Base-by-base conservation (phyloP, 2,888 invertebrate species). In the Schizaphis graminum region DNA sequence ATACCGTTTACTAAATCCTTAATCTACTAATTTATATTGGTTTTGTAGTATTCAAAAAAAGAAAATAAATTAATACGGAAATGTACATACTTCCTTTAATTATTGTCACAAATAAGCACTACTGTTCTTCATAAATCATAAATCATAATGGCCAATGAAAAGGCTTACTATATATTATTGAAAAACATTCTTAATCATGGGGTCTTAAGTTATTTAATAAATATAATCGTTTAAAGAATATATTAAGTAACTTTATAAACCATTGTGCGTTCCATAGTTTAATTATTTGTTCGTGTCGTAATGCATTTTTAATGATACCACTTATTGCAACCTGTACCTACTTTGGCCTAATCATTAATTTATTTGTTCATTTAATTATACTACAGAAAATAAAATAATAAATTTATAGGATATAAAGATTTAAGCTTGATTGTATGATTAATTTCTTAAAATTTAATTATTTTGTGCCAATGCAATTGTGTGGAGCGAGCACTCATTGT, bases 271-370 rank as follows among this genome's bases (percentile, higher is more conserved):
- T 53, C 1, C 88, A 89, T 41, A 41, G 56, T 35, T 77, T 77
- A 77, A 77, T 77, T 77, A 89, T 61, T 89, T 44, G 28, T 44
- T 28, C 21, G 26, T 28, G 0, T 44, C 24, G 41, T 89, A 89
- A 89, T 89, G 89, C 26, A 61, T 89, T 89, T 89, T 89, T 89
- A 61, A 89, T 44, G 28, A 89, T 61, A 35, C 35, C 56, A 41
- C 85, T 44, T 85, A 7, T 35, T 35, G 35, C 8, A 35, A 35
- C 77, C 7, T 77, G 77, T 16, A 35, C 8, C 35, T 77, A 7
- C 35, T 35, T 21, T 77, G 21, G 77, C 8, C 21, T 77, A 35
- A 77, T 77, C n/a, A 35, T 77, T 77, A 21, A 77, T 35, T 67
- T 67, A 67, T 67, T 67, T 67, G n/a, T 67, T 67, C 67, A n/a